phyloP scores from a whole-genome alignment of 2,113 vertebrate species.

The Chroicocephalus ridibundus region DNA sequence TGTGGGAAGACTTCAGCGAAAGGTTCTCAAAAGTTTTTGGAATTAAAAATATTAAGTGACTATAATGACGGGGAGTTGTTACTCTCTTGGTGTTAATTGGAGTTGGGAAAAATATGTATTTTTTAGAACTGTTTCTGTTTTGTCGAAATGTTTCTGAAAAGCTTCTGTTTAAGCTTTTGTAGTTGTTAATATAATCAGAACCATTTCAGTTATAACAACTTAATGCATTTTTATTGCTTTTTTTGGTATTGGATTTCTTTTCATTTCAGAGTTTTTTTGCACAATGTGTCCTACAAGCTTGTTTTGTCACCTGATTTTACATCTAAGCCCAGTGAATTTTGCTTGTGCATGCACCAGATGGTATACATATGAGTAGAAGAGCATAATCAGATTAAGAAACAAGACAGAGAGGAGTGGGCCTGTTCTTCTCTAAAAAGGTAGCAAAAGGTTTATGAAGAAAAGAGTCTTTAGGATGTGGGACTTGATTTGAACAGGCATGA shows the following conservation, averaged over 20 bases:
- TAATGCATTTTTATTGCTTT: background rate
- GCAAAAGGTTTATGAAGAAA: background rate
- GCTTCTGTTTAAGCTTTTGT: background rate
- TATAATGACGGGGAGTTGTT: background rate
- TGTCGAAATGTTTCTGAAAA: background rate
- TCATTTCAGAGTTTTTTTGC: background rate
- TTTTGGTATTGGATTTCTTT: background rate
- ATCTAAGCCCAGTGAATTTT: conserved; percentile 50
- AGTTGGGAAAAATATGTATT: background rate
- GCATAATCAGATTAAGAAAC: conserved; percentile 57
- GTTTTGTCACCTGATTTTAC: conserved; percentile 56
- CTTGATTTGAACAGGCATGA: conserved; percentile 5
- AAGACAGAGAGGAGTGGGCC: conserved; percentile 19
- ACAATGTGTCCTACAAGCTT: conserved; percentile 2
- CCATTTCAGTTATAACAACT: background rate
- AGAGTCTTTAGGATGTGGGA: background rate
- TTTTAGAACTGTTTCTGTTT: background rate
- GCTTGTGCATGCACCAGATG: conserved; percentile 42
- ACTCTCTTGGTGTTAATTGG: background rate
- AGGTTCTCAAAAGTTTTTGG: background rate
- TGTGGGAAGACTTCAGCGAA: background rate
- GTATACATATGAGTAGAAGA: conserved; percentile 46
- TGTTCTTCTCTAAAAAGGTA: conserved; percentile 28
- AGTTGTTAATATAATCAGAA: background rate
- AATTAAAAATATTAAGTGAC: background rate